Percentiles rank a stretch among this genome's conserved stretches.
Conservation (phyloP, 2,113 vertebrate species). For the Psammodynastes pulverulentus region DNA sequence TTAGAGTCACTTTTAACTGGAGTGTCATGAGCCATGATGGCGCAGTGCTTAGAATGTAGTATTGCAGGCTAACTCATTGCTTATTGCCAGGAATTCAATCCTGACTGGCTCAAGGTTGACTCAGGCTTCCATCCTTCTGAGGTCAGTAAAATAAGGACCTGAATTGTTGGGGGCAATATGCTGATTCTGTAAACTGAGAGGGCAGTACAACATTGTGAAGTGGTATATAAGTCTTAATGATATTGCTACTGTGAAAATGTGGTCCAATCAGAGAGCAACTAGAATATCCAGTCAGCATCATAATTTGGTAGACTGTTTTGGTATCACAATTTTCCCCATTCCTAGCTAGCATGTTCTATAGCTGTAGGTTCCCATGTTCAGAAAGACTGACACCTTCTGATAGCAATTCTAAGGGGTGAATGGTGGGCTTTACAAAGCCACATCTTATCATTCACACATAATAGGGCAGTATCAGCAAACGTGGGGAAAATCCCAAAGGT, state of each 20-base stretch:
- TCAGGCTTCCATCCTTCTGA: no score
- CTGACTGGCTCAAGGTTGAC: no score
- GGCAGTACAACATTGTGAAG: no score
- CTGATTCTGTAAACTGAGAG: no score
- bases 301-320: not conserved
- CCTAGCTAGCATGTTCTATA: not conserved
- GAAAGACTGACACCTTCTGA: not conserved
- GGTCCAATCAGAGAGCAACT: not conserved
- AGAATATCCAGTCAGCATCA: not conserved
- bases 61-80: no score
- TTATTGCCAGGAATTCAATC: no score
- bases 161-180: no score
- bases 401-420: not conserved
- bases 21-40: not conserved
- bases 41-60: no score
- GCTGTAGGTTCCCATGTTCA: not conserved
- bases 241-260: not conserved
- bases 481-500: not conserved
- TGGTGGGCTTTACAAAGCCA: not conserved
- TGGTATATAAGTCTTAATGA: not conserved
- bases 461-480: not conserved
- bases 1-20: not conserved
- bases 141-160: no score
- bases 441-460: not conserved
- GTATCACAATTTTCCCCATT: not conserved